Conservation (phyloP, 2,888 invertebrate genomes). For the Clistopyga incitator region DNA sequence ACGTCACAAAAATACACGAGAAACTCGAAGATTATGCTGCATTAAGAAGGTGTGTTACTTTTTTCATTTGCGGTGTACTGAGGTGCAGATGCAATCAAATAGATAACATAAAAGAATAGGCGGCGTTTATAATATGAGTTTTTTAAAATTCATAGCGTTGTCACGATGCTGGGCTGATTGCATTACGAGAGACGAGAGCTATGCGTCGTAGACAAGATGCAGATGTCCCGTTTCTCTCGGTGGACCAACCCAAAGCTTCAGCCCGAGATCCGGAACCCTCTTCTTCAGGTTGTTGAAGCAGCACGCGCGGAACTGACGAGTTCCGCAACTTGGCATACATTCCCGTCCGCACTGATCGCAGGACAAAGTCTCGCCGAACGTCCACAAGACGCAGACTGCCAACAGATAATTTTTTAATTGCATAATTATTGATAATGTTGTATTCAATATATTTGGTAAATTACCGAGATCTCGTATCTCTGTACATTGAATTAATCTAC, state of each 20-base stretch:
- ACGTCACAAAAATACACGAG: background rate
- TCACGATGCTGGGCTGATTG: conserved; percentile 32
- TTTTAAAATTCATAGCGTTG: conserved; percentile 25
- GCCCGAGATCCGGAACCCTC: conserved; percentile 79
- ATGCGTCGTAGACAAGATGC: conserved; percentile 72
- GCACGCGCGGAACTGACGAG: conserved; percentile 89
- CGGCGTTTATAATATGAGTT: conserved; percentile 12
- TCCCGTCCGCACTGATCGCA: conserved; percentile 90
- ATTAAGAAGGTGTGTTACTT: background rate
- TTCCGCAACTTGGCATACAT: conserved; percentile 89
- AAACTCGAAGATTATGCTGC: background rate
- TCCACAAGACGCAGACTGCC: conserved; percentile 77
- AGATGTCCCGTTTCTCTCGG: conserved; percentile 68
- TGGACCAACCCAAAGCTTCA: conserved; percentile 73
- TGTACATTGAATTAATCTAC: too few relatives aligned
- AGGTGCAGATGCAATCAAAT: conserved; percentile 8
- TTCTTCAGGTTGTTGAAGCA: conserved; percentile 90
- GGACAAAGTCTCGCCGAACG: conserved; percentile 85
- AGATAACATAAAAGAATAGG: conserved; percentile 10
- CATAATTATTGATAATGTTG: conserved; percentile 2
- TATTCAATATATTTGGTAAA: background rate
- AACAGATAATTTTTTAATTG: background rate
- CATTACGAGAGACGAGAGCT: conserved; percentile 45
- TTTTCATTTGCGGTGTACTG: conserved; percentile 12
- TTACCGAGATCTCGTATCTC: too few relatives aligned